These are phyloP conservation scores for Romanomermis culicivorax DNA, from an alignment of 2,888 invertebrate species.

Conservation along the genomic window DNA sequence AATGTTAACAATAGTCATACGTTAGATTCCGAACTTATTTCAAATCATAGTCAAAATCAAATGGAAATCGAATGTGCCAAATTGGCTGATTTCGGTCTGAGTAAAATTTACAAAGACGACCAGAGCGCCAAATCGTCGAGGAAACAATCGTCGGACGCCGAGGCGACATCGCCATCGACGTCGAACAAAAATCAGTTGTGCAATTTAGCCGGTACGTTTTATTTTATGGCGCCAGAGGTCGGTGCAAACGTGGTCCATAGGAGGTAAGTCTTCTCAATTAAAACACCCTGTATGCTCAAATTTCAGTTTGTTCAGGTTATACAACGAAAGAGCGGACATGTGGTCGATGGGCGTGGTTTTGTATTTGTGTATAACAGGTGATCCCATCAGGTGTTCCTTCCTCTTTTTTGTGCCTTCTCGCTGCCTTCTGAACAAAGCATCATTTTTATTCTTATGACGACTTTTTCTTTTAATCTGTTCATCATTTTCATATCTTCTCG, in stretches of 20 bases:
- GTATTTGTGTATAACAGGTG: slow-evolving; percentile 2
- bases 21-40: no score
- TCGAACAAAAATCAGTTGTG: not conserved
- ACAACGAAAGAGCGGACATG: slow-evolving; percentile 7
- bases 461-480: no score
- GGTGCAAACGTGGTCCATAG: slow-evolving; percentile 6
- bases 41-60: no score
- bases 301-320: not conserved
- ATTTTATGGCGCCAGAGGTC: slow-evolving; percentile 11
- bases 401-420: no score
- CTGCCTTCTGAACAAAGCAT: no score
- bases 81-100: slow-evolving; percentile 4
- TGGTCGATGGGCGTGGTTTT: slow-evolving; percentile 9
- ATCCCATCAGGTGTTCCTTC: not conserved
- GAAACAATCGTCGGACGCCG: no score
- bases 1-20: not conserved
- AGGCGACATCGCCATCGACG: no score
- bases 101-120: no score
- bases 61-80: not conserved
- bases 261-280: no score
- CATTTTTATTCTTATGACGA: no score
- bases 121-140: no score
- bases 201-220: slow-evolving; percentile 6
- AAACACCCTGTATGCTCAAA: not conserved
- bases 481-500: no score